These are phyloP conservation scores for Telmatochromis bifrenatus DNA, from an alignment of 2,113 vertebrate species.

Conservation along the genomic window DNA sequence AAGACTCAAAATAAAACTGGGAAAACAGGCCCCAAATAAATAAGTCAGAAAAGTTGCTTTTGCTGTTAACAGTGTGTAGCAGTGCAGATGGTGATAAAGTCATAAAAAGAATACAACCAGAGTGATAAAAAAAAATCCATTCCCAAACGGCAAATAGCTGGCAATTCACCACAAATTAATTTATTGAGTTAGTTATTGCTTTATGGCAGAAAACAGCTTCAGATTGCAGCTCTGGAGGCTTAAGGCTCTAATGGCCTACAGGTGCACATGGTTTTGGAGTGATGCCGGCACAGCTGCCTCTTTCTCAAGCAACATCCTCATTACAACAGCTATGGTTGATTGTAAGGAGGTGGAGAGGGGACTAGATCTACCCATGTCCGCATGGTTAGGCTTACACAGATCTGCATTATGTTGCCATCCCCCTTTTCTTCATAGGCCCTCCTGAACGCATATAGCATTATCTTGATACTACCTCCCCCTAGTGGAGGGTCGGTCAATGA, in stretches of 20 bases:
- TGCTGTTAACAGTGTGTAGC: neutral
- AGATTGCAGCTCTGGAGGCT: neutral
- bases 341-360: neutral
- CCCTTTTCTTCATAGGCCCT: neutral
- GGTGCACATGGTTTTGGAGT: neutral
- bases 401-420: neutral
- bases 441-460: neutral
- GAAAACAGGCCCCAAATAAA: neutral
- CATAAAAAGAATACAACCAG: neutral
- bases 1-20: neutral
- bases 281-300: neutral
- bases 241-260: neutral
- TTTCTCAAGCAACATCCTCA: neutral
- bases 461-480: constrained; percentile 7
- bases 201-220: neutral
- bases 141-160: neutral
- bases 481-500: neutral
- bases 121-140: neutral
- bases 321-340: neutral
- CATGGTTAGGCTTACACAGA: neutral
- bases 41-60: neutral
- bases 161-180: neutral
- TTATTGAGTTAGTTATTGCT: neutral
- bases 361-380: neutral
- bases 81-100: neutral